Evolutionary conservation across 2,113 vertebrate species (phyloP).

Genomic region (Chaetura pelagica): DNA sequence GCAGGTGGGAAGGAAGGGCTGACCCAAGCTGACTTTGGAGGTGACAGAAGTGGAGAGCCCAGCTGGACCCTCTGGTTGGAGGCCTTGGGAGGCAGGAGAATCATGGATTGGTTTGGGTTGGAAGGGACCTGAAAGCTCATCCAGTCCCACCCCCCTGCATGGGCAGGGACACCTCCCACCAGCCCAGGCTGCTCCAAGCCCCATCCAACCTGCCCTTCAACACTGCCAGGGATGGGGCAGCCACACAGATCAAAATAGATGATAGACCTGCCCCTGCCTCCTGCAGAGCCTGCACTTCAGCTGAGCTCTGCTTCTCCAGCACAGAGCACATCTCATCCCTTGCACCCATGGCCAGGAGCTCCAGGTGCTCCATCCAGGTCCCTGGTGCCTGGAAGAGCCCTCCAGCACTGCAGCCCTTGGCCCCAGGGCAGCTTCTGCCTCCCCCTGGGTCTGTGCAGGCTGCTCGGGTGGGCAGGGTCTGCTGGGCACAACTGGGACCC

Average conservation of each 20-base stretch:
- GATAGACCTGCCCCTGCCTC: rapidly evolving
- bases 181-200: too few relatives aligned
- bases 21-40: neutral
- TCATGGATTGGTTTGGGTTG: too few relatives aligned
- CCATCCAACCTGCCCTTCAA: too few relatives aligned
- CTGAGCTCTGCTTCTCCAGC: neutral
- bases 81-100: neutral
- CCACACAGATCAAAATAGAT: neutral
- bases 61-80: neutral
- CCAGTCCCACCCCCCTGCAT: too few relatives aligned
- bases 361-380: too few relatives aligned
- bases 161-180: too few relatives aligned
- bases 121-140: too few relatives aligned
- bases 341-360: rapidly evolving
- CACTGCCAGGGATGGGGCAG: too few relatives aligned
- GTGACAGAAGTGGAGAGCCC: neutral
- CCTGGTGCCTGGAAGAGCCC: too few relatives aligned
- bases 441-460: neutral
- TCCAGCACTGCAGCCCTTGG: rapidly evolving
- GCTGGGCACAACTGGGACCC: neutral
- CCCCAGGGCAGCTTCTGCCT: neutral
- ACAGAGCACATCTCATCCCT: too few relatives aligned
- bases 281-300: neutral
- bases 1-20: neutral
- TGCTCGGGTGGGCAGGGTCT: neutral